Conservation (phyloP, 2,888 invertebrate genomes). For the Nomada lathburiana region DNA sequence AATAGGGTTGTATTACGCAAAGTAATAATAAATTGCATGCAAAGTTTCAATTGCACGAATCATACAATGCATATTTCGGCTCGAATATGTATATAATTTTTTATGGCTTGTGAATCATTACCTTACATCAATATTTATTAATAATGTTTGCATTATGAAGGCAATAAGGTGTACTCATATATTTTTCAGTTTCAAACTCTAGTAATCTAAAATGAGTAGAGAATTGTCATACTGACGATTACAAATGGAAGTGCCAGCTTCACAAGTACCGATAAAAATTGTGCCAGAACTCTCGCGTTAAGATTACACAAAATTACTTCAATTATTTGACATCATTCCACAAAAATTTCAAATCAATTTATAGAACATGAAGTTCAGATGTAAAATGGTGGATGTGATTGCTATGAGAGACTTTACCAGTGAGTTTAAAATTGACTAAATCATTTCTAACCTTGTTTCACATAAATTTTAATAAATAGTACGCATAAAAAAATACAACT, state of each 20-base stretch:
- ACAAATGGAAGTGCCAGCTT: not conserved
- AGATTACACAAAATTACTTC: not conserved
- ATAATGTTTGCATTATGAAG: too few relatives aligned
- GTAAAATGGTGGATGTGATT: slow-evolving; percentile 88
- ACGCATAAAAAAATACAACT: not conserved
- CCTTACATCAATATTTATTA: too few relatives aligned
- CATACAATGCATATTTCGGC: too few relatives aligned
- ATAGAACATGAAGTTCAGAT: slow-evolving; percentile 89
- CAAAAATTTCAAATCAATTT: not conserved
- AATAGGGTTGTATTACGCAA: too few relatives aligned
- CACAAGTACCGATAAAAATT: slow-evolving; percentile 3
- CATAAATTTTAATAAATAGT: not conserved
- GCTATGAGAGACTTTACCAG: slow-evolving; percentile 91
- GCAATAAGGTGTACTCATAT: too few relatives aligned
- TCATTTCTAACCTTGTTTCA: slow-evolving; percentile 42
- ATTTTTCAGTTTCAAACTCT: too few relatives aligned
- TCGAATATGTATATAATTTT: too few relatives aligned
- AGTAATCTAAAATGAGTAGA: too few relatives aligned
- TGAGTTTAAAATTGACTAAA: slow-evolving; percentile 79
- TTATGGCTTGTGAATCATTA: too few relatives aligned
- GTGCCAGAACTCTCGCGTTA: slow-evolving; percentile 20
- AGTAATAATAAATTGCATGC: too few relatives aligned
- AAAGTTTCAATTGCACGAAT: too few relatives aligned
- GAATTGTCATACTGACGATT: not conserved
- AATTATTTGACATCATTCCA: not conserved